These are phyloP conservation scores for Eptatretus atami DNA, from an alignment of 2,797 vertebrate species.

Conservation along the genomic window DNA sequence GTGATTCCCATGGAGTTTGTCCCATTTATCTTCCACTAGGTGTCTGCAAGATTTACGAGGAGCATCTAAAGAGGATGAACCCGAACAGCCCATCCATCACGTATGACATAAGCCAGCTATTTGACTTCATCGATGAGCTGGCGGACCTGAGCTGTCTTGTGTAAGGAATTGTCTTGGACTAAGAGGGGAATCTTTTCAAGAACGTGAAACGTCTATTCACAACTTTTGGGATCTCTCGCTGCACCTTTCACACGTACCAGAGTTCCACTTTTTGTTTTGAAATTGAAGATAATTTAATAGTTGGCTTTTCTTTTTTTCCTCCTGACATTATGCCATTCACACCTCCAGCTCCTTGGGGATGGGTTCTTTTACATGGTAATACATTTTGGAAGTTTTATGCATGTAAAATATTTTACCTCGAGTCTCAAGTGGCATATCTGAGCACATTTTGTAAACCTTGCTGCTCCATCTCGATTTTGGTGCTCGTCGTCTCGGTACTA, in stretches of 20 bases:
- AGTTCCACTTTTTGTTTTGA: background rate
- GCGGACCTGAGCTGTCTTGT: slow-evolving; percentile 94
- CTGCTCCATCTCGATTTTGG: no score
- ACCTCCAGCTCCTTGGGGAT: background rate
- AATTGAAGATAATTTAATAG: background rate
- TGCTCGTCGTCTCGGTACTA: no score
- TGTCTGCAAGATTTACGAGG: slow-evolving; percentile 99
- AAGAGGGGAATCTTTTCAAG: background rate
- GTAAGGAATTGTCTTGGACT: slow-evolving; percentile 19
- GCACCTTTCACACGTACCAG: background rate
- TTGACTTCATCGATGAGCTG: slow-evolving; percentile 92
- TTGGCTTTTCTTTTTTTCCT: background rate
- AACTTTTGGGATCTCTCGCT: background rate
- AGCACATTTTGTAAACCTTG: no score
- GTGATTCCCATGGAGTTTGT: background rate
- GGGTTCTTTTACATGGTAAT: no score
- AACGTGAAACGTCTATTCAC: background rate
- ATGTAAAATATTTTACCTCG: no score
- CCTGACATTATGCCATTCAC: background rate
- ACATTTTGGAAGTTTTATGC: no score
- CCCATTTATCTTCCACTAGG: slow-evolving; percentile 16
- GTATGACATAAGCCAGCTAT: slow-evolving; percentile 88
- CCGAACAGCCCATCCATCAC: slow-evolving; percentile 96
- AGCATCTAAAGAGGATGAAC: slow-evolving; percentile 97
- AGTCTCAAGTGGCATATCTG: no score